phyloP scores from a whole-genome alignment of 2,888 invertebrate genomes.

The Emmelina monodactyla region DNA sequence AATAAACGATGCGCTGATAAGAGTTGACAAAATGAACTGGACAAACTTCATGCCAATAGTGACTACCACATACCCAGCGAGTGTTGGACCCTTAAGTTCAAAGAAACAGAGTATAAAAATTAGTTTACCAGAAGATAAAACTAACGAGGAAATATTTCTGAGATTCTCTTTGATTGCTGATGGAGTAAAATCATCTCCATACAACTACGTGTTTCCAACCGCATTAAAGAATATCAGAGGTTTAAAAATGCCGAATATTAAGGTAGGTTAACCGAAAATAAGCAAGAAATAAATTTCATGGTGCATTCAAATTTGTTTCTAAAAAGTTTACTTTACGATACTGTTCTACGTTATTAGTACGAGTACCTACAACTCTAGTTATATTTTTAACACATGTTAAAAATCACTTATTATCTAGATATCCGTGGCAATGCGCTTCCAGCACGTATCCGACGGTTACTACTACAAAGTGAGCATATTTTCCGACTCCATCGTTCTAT shows the following conservation, averaged over 20 bases:
- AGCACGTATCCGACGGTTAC: too few species aligned
- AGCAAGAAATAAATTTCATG: too few species aligned
- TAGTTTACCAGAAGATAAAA: conserved; percentile 26
- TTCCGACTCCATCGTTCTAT: conserved; percentile 67
- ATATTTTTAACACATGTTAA: too few species aligned
- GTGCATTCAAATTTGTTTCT: too few species aligned
- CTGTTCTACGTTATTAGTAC: too few species aligned
- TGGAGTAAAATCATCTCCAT: conserved; percentile 56
- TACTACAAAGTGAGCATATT: conserved; percentile 27
- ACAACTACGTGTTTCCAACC: conserved; percentile 73
- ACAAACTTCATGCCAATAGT: conserved; percentile 43
- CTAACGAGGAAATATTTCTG: conserved; percentile 32
- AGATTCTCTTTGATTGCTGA: conserved; percentile 59
- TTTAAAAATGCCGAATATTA: conserved; percentile 59
- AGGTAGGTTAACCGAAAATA: conserved; percentile 61
- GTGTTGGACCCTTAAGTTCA: conserved; percentile 27
- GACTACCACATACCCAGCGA: conserved; percentile 26
- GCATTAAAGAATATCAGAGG: conserved; percentile 62
- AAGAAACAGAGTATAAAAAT: conserved; percentile 30
- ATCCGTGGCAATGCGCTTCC: too few species aligned
- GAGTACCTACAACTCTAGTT: too few species aligned
- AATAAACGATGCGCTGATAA: conserved; percentile 48
- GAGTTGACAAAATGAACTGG: conserved; percentile 69
- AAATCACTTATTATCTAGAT: too few species aligned
- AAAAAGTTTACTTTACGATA: too few species aligned